Evolutionary conservation across 2,113 vertebrate species (phyloP), one percentile per base, ranked within the genome.

Genomic region (Neoarius graeffei): DNA sequence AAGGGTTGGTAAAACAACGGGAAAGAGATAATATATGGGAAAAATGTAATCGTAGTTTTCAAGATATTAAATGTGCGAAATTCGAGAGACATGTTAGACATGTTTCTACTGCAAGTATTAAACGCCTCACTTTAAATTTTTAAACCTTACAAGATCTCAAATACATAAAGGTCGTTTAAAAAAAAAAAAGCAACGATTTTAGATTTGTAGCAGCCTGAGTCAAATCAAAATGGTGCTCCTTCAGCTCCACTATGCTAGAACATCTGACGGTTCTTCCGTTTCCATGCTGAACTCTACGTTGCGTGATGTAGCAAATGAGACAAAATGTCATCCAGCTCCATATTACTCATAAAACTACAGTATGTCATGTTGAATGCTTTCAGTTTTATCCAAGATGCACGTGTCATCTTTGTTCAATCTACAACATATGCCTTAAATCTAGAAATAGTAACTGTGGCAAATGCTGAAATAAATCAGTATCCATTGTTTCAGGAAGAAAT

Each of bases 361-460:
- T 35, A 3, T 42, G 4, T 85, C 20, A 6, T 15, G 52, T 13
- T 17, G 13, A 23, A 27, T 74, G 9, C 27, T 84, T 59, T 35
- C 30, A 7, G 6, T 59, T 81, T 19, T 20, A 19, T 25, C 19
- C 9, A 62, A 69, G 71, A 42, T 8, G 35, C 71, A 42, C 35
- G 17, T 73, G 71, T 42, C 1, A 15, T 48, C 8, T 74, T 74
- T 74, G 35, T 7, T 42, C 35, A 17, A 2, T 74, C 71, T 48
- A 42, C 23, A 77, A 77, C 10, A 77, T 66, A 84, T 84, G 66
- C 64, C 83, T 84, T 84, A 84, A 57, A 83, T 56, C 76, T 81
- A 4, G n/a, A 17, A 27, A 30, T 59, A 9, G 17, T 59, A 81
- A 27, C 52, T 54, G 71, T 74, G 74, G 23, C 74, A 77, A 52